phyloP scores from a whole-genome alignment of 2,113 vertebrate species.

The Chaetodon auriga region DNA sequence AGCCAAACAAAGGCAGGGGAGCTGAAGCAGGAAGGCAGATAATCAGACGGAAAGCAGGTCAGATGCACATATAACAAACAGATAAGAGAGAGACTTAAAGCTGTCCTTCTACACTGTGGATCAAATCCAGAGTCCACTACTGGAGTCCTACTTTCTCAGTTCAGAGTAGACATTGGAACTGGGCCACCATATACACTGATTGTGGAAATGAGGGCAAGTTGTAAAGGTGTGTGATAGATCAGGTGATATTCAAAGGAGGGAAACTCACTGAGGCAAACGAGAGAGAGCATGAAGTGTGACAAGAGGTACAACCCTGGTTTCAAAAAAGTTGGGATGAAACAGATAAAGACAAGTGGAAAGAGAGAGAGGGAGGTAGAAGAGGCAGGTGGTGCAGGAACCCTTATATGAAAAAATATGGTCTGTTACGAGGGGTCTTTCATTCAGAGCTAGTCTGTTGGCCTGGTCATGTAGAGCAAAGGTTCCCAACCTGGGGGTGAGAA shows the following conservation, averaged over 20 bases:
- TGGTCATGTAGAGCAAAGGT: neutral
- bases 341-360: neutral
- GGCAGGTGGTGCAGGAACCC: neutral
- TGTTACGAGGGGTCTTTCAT: no score
- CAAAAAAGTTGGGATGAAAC: no score
- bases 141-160: neutral
- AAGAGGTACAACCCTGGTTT: neutral
- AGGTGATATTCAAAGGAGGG: neutral
- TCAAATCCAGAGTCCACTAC: neutral
- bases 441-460: neutral
- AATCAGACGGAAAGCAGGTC: constrained; percentile 9
- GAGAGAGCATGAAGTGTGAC: neutral
- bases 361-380: neutral
- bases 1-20: neutral
- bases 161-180: constrained; percentile 18
- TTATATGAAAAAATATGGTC: no score
- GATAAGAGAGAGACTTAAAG: neutral
- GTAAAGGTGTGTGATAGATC: neutral
- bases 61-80: constrained; percentile 14
- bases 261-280: neutral
- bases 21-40: neutral
- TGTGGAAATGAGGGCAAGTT: neutral
- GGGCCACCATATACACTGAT: neutral
- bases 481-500: neutral
- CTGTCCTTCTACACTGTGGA: neutral